phyloP scores from a whole-genome alignment of 2,888 invertebrate species.

The Latrodectus elegans region DNA sequence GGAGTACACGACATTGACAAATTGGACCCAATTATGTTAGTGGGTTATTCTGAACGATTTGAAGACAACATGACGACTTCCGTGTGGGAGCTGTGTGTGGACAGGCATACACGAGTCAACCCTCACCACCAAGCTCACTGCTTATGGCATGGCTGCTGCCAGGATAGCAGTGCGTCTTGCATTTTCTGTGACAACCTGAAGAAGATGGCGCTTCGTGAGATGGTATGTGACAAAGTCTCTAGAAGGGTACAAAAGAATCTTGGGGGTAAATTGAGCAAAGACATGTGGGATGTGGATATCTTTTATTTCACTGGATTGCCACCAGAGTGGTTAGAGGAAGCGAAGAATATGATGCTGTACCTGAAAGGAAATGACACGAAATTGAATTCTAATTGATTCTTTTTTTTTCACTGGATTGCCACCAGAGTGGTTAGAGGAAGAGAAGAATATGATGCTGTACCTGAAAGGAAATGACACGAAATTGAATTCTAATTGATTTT shows the following conservation, averaged over 20 bases:
- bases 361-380: conserved; percentile 18
- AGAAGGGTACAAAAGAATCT: conserved; percentile 57
- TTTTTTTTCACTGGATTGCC: conserved; percentile 39
- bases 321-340: conserved; percentile 36
- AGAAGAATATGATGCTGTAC: conserved; percentile 11
- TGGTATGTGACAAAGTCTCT: conserved; percentile 67
- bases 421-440: conserved; percentile 36
- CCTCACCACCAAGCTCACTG: conserved; percentile 63
- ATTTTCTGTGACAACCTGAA: conserved; percentile 11
- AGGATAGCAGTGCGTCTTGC: neutral
- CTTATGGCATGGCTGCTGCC: conserved; percentile 46
- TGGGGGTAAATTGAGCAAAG: conserved; percentile 22
- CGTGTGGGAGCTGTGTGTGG: conserved; percentile 50
- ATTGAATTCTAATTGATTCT: no score
- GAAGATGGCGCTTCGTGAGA: conserved; percentile 44
- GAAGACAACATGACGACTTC: conserved; percentile 44
- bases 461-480: conserved; percentile 18
- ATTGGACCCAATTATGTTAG: conserved; percentile 64
- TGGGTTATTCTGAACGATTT: conserved; percentile 59
- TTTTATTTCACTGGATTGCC: conserved; percentile 39
- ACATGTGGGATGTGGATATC: conserved; percentile 65
- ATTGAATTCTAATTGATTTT: no score
- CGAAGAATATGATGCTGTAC: conserved; percentile 12
- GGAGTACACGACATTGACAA: conserved; percentile 67
- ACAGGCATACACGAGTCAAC: conserved; percentile 55